Evolutionary conservation across 2,888 invertebrate genomes (phyloP).

Genomic region (Antheraea assamensis): DNA sequence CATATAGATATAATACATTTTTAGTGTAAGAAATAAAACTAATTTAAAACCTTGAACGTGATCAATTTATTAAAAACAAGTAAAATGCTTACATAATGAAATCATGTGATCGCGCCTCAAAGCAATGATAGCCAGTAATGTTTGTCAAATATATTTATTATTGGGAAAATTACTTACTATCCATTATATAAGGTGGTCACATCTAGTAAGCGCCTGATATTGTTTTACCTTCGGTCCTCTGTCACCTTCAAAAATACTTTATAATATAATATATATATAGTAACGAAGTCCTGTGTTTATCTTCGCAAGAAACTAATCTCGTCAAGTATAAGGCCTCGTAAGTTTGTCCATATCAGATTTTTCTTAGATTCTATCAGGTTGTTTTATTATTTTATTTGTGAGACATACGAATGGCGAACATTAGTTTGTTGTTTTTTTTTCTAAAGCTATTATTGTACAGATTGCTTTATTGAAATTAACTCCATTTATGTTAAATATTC

Average conservation of each 20-base stretch:
- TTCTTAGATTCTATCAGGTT: conserved; percentile 38
- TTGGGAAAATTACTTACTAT: no score
- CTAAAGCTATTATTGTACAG: neutral
- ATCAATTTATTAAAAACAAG: no score
- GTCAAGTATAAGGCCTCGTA: conserved; percentile 38
- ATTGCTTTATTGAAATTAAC: neutral
- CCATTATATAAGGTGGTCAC: conserved; percentile 17
- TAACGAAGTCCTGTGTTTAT: conserved; percentile 42
- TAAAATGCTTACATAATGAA: no score
- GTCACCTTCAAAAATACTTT: conserved; percentile 49
- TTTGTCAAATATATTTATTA: neutral
- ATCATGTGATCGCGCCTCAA: neutral
- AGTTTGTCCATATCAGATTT: conserved; percentile 40
- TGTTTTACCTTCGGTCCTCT: conserved; percentile 30
- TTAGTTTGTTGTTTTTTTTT: neutral
- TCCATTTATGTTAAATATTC: neutral
- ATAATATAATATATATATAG: conserved; percentile 44
- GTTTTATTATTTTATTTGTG: conserved; percentile 28
- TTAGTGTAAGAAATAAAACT: no score
- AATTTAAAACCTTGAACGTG: no score
- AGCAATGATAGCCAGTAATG: neutral
- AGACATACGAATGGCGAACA: conserved; percentile 8
- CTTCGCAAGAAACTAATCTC: conserved; percentile 45
- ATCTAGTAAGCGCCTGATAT: conserved; percentile 25
- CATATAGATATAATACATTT: no score